A percentile compares a stretch with the other conserved stretches of the same genome.
These are phyloP conservation scores for Trichopria drosophilae DNA, from an alignment of 2,888 invertebrate species.

Conservation along the genomic window DNA sequence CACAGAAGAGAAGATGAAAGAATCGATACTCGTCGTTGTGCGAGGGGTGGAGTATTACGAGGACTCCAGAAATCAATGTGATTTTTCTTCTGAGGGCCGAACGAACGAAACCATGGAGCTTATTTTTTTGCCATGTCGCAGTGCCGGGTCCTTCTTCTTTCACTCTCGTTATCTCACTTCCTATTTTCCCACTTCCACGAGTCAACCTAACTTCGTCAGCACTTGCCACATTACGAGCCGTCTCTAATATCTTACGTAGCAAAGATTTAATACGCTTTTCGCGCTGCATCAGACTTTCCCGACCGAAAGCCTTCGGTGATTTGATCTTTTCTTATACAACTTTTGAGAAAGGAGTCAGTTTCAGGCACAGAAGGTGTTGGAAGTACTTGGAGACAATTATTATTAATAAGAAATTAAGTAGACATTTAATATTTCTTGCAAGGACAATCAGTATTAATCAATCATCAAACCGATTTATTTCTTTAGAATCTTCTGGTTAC, in stretches of 20 bases:
- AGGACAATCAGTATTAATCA: too few species aligned
- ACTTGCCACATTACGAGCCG: conserved; percentile 37
- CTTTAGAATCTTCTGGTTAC: too few species aligned
- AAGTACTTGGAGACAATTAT: too few species aligned
- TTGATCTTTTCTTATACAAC: too few species aligned
- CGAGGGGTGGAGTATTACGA: conserved; percentile 15
- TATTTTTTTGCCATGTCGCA: conserved; percentile 10
- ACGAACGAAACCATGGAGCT: too few species aligned
- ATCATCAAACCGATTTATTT: too few species aligned
- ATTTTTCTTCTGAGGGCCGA: conserved; percentile 26
- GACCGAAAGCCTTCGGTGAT: too few species aligned
- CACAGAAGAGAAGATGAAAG: conserved; percentile 21
- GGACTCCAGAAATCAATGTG: conserved; percentile 35
- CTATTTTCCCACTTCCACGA: neutral
- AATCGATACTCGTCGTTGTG: conserved; percentile 14
- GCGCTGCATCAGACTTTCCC: conserved; percentile 36
- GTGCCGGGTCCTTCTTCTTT: neutral
- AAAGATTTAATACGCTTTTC: conserved; percentile 34
- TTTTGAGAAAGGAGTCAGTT: too few species aligned
- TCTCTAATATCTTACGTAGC: conserved; percentile 35
- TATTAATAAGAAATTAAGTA: too few species aligned
- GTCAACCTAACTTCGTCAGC: conserved; percentile 32
- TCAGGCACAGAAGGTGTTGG: too few species aligned
- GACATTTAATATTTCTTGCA: too few species aligned
- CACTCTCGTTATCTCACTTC: conserved; percentile 8